A percentile compares a stretch with the other conserved stretches of the same genome.
Conservation (phyloP, 1,140 invertebrate species). For the Sinella curviseta region DNA sequence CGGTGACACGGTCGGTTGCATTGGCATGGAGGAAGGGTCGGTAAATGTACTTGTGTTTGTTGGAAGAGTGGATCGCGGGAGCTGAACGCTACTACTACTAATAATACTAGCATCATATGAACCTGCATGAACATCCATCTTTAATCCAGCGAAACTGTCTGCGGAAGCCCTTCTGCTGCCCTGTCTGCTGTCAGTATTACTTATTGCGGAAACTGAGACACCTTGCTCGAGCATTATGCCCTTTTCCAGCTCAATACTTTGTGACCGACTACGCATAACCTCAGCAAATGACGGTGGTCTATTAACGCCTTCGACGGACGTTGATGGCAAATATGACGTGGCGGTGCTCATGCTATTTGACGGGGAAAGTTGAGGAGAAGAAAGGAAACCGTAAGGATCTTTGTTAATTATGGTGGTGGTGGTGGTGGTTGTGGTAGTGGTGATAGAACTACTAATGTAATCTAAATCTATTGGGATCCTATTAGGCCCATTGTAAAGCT, state of each 20-base stretch:
- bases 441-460: constrained; percentile 24
- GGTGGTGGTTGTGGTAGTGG: not conserved
- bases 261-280: constrained; percentile 14
- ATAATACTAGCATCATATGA: constrained; percentile 7
- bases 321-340: not conserved
- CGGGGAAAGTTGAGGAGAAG: constrained; percentile 29
- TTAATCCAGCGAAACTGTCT: not conserved
- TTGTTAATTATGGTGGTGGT: not conserved
- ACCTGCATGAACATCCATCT: not conserved
- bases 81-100: not conserved
- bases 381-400: constrained; percentile 1
- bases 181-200: not conserved
- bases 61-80: not conserved
- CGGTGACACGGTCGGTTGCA: not conserved
- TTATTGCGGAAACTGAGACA: not conserved
- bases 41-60: not conserved
- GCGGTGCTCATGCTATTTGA: constrained; percentile 1
- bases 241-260: constrained; percentile 22
- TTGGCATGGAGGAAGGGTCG: not conserved
- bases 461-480: constrained; percentile 44
- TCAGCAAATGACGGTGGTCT: constrained; percentile 18
- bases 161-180: constrained; percentile 11
- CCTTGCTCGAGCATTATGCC: not conserved
- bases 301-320: constrained; percentile 3
- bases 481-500: constrained; percentile 40